Evolutionary conservation across 1,140 invertebrate genomes (phyloP), one percentile per base, ranked within the genome.

Genomic region (Acromyrmex heyeri): DNA sequence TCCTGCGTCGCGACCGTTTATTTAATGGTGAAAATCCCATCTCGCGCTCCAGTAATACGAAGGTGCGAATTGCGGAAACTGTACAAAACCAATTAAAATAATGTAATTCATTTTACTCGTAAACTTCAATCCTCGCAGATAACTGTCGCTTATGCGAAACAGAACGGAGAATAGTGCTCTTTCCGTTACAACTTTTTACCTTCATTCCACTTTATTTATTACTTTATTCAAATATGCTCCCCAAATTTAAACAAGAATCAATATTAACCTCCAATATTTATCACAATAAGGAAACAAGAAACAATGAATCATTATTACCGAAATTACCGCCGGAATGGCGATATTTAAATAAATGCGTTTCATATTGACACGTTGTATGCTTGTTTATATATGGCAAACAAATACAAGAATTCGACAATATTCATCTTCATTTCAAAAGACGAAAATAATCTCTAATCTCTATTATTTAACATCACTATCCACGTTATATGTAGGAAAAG

Each of bases 81-180:
- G 55, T 73, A 83, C 55, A 16, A 83, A 83, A 75, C 79, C 69
- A 83, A 83, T 83, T 83, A 83, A 83, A 83, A 83, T 83, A 83
- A 82, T 82, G 55, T 82, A 82, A 83, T 83, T 55, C 27, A 83
- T 73, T 83, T 61, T 73, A 44, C 55, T 62, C 34, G 34, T 34
- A 0, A 83, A 73, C 38, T 83, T 61, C 24, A 38, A 48, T 34
- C 24, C 8, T 0, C 21, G 10, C 38, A 69, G 0, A 69, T 24
- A 55, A 70, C 79, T 7, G 21, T 18, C 65, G 55, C 69, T 73
- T 75, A 30, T 61, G 24, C 14, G 69, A 34, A 73, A 48, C 38
- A 73, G 34, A 83, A 50, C 57, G 34, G 18, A 48, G 24, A 59
- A 73, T 57, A 21, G 27, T 27, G 27, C 5, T 1, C n/a, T 3